Evolutionary conservation across 2,797 vertebrate genomes (phyloP).

Genomic region (Serranus cabrilla): DNA sequence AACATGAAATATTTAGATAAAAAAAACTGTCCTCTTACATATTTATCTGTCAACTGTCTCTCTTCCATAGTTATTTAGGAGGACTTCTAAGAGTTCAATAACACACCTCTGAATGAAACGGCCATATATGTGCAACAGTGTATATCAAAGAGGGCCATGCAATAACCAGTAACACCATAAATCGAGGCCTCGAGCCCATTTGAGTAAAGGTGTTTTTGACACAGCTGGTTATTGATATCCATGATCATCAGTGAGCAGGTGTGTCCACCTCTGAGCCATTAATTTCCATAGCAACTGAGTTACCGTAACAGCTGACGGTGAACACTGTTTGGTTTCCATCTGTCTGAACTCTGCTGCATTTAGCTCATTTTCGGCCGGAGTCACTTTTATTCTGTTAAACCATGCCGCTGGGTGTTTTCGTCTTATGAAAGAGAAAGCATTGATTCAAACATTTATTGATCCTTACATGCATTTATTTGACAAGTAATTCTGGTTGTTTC

Average conservation of each 20-base stretch:
- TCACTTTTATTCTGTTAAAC: background rate
- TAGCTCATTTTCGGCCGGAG: background rate
- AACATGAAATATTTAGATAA: too few species aligned
- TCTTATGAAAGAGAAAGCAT: background rate
- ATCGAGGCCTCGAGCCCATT: background rate
- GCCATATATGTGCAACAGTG: too few species aligned
- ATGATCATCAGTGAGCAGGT: background rate
- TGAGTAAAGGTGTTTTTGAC: background rate
- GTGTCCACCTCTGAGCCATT: background rate
- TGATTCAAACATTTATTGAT: conserved; percentile 2
- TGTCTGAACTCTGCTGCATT: background rate
- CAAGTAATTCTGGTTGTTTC: background rate
- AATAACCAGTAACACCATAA: too few species aligned
- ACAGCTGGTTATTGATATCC: background rate
- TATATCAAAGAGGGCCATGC: too few species aligned
- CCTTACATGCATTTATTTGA: background rate
- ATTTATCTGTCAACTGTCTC: too few species aligned
- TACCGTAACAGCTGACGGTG: background rate
- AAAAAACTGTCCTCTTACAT: too few species aligned
- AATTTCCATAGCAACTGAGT: background rate
- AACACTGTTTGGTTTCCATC: background rate
- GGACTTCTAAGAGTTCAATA: too few species aligned
- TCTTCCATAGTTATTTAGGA: too few species aligned
- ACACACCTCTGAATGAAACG: too few species aligned
- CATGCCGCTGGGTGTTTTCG: background rate